A percentile compares a stretch with the other conserved stretches of the same genome.
Conservation (phyloP, 2,113 vertebrate genomes). For the Hyperopisus bebe region DNA sequence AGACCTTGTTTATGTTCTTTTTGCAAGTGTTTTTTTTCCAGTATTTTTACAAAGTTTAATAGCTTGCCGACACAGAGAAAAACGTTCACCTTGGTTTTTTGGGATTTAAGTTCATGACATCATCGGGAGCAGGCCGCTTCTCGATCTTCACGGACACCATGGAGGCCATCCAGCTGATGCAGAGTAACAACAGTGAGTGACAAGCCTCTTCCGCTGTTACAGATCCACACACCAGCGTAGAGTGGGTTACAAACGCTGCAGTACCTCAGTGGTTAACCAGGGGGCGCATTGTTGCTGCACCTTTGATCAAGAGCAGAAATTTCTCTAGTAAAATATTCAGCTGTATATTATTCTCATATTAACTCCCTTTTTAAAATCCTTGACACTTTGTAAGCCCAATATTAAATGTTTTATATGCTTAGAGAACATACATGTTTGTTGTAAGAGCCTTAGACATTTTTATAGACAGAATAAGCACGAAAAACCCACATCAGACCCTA, state of each 20-base stretch:
- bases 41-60: not conserved
- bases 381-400: not conserved
- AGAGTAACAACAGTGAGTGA: constrained; percentile 20
- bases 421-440: not conserved
- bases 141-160: constrained; percentile 68
- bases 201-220: not conserved
- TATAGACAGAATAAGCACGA: not conserved
- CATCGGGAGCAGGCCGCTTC: constrained; percentile 65
- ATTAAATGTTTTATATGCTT: not conserved
- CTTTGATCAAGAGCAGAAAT: not conserved
- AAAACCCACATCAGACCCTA: not conserved
- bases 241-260: not conserved
- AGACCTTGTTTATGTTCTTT: not conserved
- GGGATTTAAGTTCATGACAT: constrained; percentile 73
- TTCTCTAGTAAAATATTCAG: not conserved
- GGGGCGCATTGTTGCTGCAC: not conserved
- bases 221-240: not conserved
- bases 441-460: not conserved
- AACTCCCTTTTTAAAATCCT: not conserved
- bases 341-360: not conserved
- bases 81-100: constrained; percentile 83
- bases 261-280: not conserved
- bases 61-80: not conserved
- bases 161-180: constrained; percentile 87
- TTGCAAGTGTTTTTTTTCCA: not conserved